Percentiles rank a stretch among this genome's conserved stretches.
Evolutionary conservation across 2,113 vertebrate species (phyloP).

Genomic region (Nyctibius bracteatus): DNA sequence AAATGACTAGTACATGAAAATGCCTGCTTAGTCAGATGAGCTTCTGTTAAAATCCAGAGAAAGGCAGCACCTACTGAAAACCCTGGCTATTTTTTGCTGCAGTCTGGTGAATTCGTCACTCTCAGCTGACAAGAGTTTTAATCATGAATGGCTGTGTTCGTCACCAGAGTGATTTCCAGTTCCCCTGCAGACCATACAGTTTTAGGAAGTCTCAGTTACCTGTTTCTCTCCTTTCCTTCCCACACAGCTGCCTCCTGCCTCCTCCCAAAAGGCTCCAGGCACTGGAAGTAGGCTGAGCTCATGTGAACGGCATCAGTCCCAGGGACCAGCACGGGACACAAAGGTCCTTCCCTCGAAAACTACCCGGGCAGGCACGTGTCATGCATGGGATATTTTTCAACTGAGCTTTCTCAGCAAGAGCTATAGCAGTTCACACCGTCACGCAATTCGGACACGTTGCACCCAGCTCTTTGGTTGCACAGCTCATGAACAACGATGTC

Average conservation of each 20-base stretch:
- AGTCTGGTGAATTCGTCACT: neutral
- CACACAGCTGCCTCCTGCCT: neutral
- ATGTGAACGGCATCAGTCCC: neutral
- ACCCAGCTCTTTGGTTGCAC: neutral
- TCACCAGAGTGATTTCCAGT: neutral
- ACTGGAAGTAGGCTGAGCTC: neutral
- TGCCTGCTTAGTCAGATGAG: neutral
- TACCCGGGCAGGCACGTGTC: neutral
- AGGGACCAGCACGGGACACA: fast-evolving
- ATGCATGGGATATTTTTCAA: neutral
- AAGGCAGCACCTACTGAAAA: neutral
- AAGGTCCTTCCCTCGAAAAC: neutral
- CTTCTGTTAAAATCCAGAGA: neutral
- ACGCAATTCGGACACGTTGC: fast-evolving
- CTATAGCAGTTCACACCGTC: neutral
- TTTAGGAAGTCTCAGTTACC: neutral
- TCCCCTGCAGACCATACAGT: neutral
- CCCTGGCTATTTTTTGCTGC: neutral
- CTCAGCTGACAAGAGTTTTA: neutral
- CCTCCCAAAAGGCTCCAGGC: neutral
- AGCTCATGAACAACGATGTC: neutral
- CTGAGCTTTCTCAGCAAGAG: neutral
- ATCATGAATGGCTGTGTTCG: neutral
- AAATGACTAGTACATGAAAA: neutral
- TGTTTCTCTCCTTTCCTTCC: neutral